These are phyloP conservation scores for Sakesphorus luctuosus DNA, from an alignment of 2,113 vertebrate genomes.

Conservation along the genomic window DNA sequence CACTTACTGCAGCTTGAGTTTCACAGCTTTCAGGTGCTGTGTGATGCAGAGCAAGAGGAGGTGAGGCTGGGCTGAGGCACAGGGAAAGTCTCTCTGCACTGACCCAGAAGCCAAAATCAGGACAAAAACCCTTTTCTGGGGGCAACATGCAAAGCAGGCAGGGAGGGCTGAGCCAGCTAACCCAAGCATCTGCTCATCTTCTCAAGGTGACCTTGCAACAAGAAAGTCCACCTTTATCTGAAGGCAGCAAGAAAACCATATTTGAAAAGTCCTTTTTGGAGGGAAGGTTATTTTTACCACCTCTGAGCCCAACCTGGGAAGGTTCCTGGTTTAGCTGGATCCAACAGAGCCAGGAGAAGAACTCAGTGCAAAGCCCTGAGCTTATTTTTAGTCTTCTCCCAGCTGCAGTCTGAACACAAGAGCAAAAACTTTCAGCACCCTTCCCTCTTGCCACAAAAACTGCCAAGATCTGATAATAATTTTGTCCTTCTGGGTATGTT, in stretches of 20 bases:
- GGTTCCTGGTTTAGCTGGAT: background rate
- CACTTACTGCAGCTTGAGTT: background rate
- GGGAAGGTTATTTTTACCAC: background rate
- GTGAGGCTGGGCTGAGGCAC: background rate
- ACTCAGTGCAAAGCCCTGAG: background rate
- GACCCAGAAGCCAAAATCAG: background rate
- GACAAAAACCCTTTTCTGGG: background rate
- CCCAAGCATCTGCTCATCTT: background rate
- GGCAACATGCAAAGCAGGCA: background rate
- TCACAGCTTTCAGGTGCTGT: background rate
- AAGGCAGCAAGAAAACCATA: background rate
- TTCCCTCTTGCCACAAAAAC: background rate
- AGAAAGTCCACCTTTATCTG: background rate
- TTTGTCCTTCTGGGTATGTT: background rate
- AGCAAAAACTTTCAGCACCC: background rate
- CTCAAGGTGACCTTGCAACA: background rate
- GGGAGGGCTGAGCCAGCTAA: background rate
- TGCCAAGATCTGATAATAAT: background rate
- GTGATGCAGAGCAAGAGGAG: background rate
- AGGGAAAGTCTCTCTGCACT: background rate
- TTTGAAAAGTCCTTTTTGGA: background rate
- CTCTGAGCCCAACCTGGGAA: background rate
- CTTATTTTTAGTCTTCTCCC: constrained; percentile 2
- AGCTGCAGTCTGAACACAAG: background rate
- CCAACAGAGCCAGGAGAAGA: background rate